Evolutionary conservation across 2,888 invertebrate genomes (phyloP).

Genomic region (Eurois occulta): DNA sequence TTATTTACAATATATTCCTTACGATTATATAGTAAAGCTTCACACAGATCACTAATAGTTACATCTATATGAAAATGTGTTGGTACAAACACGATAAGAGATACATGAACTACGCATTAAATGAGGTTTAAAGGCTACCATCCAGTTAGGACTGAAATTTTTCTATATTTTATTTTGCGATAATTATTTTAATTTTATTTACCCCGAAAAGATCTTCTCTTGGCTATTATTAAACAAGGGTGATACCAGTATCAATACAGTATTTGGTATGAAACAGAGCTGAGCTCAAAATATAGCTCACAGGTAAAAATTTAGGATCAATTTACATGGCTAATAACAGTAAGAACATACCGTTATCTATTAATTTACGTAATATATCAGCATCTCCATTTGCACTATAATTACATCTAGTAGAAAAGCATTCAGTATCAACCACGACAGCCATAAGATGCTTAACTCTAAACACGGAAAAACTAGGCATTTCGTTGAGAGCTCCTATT

Average conservation of each 20-base stretch:
- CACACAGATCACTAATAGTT: constrained; percentile 80
- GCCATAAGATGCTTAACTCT: constrained; percentile 52
- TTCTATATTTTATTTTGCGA: constrained; percentile 6
- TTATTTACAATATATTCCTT: constrained; percentile 84
- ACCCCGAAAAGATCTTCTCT: constrained; percentile 2
- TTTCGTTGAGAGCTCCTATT: neutral
- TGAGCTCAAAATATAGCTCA: neutral
- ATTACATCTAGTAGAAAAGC: constrained; percentile 59
- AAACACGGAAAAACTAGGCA: constrained; percentile 32
- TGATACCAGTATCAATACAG: neutral
- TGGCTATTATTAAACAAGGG: neutral
- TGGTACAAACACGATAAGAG: constrained; percentile 46
- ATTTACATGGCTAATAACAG: constrained; percentile 19
- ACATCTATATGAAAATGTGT: constrained; percentile 66
- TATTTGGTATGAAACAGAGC: neutral
- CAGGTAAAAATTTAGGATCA: neutral
- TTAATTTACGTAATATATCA: constrained; percentile 18
- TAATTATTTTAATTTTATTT: neutral
- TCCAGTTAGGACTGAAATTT: constrained; percentile 9
- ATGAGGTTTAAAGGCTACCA: constrained; percentile 44
- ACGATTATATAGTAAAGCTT: constrained; percentile 85
- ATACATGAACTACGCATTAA: constrained; percentile 44
- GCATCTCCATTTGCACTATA: constrained; percentile 37
- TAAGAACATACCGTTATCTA: constrained; percentile 19
- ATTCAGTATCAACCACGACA: constrained; percentile 55